Conservation (phyloP, 2,888 invertebrate species). For the Acanthosepion pharaonis region DNA sequence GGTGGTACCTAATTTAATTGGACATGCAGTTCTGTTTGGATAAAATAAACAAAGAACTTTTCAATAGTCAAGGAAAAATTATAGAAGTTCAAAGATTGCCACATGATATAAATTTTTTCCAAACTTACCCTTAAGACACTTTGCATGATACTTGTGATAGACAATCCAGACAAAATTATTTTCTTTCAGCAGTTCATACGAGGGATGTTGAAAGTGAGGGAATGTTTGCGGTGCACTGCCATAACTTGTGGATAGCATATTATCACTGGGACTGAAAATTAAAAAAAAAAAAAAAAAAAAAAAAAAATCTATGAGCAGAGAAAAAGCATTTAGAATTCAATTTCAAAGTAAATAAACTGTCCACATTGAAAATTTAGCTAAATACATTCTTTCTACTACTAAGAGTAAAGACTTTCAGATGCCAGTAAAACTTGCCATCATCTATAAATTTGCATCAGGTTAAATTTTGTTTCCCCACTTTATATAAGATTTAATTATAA, state of each 20-base stretch:
- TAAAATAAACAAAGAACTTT: too few relatives aligned
- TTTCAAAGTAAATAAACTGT: too few relatives aligned
- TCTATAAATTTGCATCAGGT: neutral
- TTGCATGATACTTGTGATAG: slow-evolving; percentile 95
- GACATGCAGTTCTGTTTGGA: too few relatives aligned
- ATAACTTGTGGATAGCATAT: slow-evolving; percentile 77
- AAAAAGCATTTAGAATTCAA: too few relatives aligned
- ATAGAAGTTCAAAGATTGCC: too few relatives aligned
- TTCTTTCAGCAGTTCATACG: slow-evolving; percentile 92
- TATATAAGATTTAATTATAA: too few relatives aligned
- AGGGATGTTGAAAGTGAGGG: slow-evolving; percentile 95
- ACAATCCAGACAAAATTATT: slow-evolving; percentile 98
- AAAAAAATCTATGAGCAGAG: neutral
- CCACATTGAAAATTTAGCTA: neutral
- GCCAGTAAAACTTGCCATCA: neutral
- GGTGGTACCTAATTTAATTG: too few relatives aligned
- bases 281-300: slow-evolving; percentile 34
- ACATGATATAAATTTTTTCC: neutral
- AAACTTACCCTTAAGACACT: slow-evolving; percentile 88
- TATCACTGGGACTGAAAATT: slow-evolving; percentile 67
- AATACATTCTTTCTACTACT: neutral
- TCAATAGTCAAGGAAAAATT: too few relatives aligned
- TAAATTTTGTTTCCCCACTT: too few relatives aligned
- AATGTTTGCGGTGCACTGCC: slow-evolving; percentile 89
- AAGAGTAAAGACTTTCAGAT: neutral